phyloP scores from a whole-genome alignment of 2,888 invertebrate genomes.

The Hybos culiciformis region DNA sequence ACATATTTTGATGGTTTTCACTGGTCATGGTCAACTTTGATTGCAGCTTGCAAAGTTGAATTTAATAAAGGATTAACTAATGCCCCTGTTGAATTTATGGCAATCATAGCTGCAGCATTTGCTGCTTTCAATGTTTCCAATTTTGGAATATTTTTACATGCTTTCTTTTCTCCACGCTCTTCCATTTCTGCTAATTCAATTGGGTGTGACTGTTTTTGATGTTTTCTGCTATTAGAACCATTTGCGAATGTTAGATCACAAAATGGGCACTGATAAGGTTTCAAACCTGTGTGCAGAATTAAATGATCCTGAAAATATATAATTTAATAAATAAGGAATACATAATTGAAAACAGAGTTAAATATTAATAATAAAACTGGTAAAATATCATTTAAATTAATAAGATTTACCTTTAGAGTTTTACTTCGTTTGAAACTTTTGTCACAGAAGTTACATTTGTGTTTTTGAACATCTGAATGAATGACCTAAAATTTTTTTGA shows the following conservation, averaged over 20 bases:
- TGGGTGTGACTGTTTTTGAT: slow-evolving; percentile 33
- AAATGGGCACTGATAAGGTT: slow-evolving; percentile 34
- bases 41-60: no score
- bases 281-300: slow-evolving; percentile 32
- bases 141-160: not conserved
- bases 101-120: not conserved
- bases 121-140: not conserved
- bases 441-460: slow-evolving; percentile 31
- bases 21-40: no score
- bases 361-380: no score
- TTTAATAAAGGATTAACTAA: no score
- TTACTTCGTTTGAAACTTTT: slow-evolving; percentile 32
- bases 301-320: slow-evolving; percentile 34
- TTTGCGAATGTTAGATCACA: slow-evolving; percentile 33
- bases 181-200: slow-evolving; percentile 33
- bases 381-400: no score
- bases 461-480: slow-evolving; percentile 29
- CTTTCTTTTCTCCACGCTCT: slow-evolving; percentile 12
- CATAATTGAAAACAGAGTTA: no score
- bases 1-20: no score
- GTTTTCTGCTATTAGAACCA: slow-evolving; percentile 34
- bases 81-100: no score
- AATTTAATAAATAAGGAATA: no score
- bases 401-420: no score
- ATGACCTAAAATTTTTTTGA: no score